Base-by-base conservation (phyloP, 1,140 invertebrate species). In the Drosophila nannoptera region DNA sequence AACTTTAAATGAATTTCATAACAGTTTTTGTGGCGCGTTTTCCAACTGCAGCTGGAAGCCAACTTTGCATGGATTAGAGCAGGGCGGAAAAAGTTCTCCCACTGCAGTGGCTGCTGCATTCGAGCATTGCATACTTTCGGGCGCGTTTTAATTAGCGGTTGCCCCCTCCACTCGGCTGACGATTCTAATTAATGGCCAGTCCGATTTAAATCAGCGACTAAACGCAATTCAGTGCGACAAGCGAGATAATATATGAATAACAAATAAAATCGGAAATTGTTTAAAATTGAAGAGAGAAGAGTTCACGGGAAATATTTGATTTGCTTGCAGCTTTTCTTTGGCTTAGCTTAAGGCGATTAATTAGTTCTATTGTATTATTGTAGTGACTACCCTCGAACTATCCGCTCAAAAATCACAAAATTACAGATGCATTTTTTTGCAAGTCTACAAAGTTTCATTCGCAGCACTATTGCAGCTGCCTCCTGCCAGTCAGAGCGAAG, bases 1-100 rank as follows among this genome's bases (percentile, higher is more conserved):
- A 78, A 83, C 72, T 82, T 83, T 78, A 73, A 77, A 82, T 82
- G 71, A 75, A 82, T 77, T 82, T 61, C 67, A 75, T 72, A 83
- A 75, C 77, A 78, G 62, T 82, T 72, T 75, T 71, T 78, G 31
- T 63, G 61, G 31, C 40, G 33, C 33, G 16, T 16, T 49, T 32
- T 33, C 16, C 36, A 62, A 43, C 43, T 38, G 52, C 52, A 52
- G 64, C 38, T 50, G 55, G 14, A 63, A 38, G 58, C 46, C 55
- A 75, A 82, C 71, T 82, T 75, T 81, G 54, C 78, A 62, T 71
- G 73, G 63, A 70, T 75, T 81, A 82, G 67, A 22, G 53, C 59
- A 49, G 29, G 68, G 54, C 36, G 36, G 7, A 43, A 54, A 75
- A 73, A 35, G 33, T 61, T 58, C 12, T 5, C 48, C 12, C 16